Evolutionary conservation across 2,888 invertebrate species (phyloP).

Genomic region (Torymus aiolomorphi): DNA sequence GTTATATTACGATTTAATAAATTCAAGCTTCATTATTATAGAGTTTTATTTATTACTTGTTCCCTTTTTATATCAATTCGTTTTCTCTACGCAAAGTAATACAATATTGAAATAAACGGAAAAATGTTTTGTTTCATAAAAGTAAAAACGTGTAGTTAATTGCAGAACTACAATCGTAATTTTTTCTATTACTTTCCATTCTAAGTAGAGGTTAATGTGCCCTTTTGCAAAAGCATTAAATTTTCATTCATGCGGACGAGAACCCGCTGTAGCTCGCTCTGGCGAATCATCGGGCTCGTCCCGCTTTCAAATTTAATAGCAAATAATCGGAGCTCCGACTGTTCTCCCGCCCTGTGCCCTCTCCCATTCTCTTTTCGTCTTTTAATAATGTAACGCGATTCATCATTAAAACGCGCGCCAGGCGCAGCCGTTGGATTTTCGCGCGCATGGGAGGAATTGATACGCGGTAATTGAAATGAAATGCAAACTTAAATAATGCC

Average conservation of each 20-base stretch:
- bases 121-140: too few relatives aligned
- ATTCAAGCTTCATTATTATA: too few relatives aligned
- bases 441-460: constrained; percentile 20
- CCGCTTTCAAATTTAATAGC: constrained; percentile 19
- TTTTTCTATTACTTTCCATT: too few relatives aligned
- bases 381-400: constrained; percentile 33
- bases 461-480: constrained; percentile 36
- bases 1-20: too few relatives aligned
- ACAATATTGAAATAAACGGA: too few relatives aligned
- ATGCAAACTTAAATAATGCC: constrained; percentile 42
- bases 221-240: constrained; percentile 11
- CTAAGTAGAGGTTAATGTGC: too few relatives aligned
- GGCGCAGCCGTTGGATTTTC: constrained; percentile 3
- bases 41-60: too few relatives aligned
- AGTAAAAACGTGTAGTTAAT: too few relatives aligned
- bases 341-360: neutral
- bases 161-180: too few relatives aligned
- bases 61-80: too few relatives aligned
- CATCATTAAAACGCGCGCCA: constrained; percentile 23
- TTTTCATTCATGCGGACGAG: constrained; percentile 2
- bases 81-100: too few relatives aligned
- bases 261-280: too few relatives aligned
- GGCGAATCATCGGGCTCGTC: neutral
- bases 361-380: neutral
- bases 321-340: constrained; percentile 9